phyloP scores from a whole-genome alignment of 2,888 invertebrate species.

The Microdon myrmicae region DNA sequence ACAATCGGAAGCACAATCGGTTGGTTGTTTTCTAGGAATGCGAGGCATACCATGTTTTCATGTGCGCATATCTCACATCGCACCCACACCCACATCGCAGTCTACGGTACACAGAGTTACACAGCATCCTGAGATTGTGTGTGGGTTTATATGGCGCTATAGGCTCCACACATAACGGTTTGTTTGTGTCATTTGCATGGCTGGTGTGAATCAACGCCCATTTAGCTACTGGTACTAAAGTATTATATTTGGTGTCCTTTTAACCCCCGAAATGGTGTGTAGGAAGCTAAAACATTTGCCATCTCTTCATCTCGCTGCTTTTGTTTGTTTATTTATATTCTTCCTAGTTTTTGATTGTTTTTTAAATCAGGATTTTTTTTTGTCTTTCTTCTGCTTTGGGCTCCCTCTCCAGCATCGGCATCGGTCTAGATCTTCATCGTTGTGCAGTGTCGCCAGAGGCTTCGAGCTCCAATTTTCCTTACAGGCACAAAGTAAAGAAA shows the following conservation, averaged over 20 bases:
- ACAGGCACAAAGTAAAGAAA: constrained; percentile 6
- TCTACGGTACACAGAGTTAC: constrained; percentile 29
- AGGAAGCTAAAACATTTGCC: constrained; percentile 31
- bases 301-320: constrained; percentile 4
- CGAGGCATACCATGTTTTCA: constrained; percentile 19
- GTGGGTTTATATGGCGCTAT: constrained; percentile 21
- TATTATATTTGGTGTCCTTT: constrained; percentile 16
- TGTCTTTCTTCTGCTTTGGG: too few species aligned
- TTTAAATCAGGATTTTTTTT: constrained; percentile 41
- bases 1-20: constrained; percentile 51
- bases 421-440: too few species aligned
- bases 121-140: constrained; percentile 14
- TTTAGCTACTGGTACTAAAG: constrained; percentile 44
- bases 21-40: constrained; percentile 48
- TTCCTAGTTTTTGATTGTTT: constrained; percentile 10
- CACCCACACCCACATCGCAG: constrained; percentile 26
- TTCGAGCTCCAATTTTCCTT: constrained; percentile 28
- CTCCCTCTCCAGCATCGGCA: too few species aligned
- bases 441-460: too few species aligned
- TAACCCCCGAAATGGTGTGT: constrained; percentile 17
- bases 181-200: constrained; percentile 44
- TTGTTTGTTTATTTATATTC: constrained; percentile 17
- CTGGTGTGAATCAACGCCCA: constrained; percentile 49
- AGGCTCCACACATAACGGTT: constrained; percentile 45
- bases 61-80: constrained; percentile 48